Evolutionary conservation across 2,888 invertebrate species (phyloP), one percentile per base, ranked within the genome.

Genomic region (Morpho deidamia): DNA sequence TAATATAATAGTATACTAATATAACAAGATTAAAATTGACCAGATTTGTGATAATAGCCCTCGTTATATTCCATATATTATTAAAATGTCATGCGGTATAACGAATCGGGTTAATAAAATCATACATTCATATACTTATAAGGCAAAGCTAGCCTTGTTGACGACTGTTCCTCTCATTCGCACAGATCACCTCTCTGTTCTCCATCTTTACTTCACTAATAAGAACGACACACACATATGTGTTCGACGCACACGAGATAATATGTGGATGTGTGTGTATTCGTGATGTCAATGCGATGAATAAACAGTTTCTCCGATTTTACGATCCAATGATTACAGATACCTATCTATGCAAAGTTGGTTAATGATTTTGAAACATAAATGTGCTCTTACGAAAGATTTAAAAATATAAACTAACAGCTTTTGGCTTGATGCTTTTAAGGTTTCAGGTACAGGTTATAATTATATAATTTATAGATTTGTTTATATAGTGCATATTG

Each of bases 301-400:
- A 86, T 84, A 84, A 86, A 87, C 82, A 84, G 84, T 86, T 86
- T 87, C 86, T 85, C 76, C 80, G 80, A 85, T 86, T 87, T 86
- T 84, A 86, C 81, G 85, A 85, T 76, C 81, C 82, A 85, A 80
- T 81, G 84, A 79, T 80, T 78, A 80, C 74, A 78, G 83, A 85
- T 85, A 78, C 68, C 70, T 82, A 84, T 83, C 82, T 86, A 84
- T 84, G 81, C 78, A 78, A 81, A 85, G 82, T 82, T 79, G 66
- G 72, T 76, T 81, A 79, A 80, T 82, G 72, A 75, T 83, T 81
- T 78, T 71, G 76, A 78, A 80, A 81, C 68, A 66, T 66, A 67
- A 71, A 70, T 76, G 63, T 69, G 64, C 58, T 67, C 52, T 68
- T 69, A 62, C 57, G 64, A 68, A 69, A 66, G 45, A 53, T 50